These are phyloP conservation scores for Aphaenogaster floridana DNA, from an alignment of 1,140 invertebrate species.

Conservation along the genomic window DNA sequence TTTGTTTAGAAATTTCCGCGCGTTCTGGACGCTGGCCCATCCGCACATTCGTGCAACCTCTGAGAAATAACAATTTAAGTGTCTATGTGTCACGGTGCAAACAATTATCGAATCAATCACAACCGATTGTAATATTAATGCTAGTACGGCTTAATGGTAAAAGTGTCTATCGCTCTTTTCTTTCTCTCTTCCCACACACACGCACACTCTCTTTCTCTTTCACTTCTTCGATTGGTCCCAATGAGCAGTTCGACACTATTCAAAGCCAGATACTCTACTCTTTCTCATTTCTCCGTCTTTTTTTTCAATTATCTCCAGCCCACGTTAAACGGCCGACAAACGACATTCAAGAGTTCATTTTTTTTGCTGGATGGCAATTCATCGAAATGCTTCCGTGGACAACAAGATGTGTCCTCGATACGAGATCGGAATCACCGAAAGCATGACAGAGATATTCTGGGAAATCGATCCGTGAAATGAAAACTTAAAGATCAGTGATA, in stretches of 20 bases:
- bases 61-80: slow-evolving; percentile 80
- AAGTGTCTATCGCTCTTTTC: slow-evolving; percentile 63
- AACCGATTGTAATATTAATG: slow-evolving; percentile 83
- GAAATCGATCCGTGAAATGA: background rate
- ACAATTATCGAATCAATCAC: slow-evolving; percentile 86
- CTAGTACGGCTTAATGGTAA: slow-evolving; percentile 81
- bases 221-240: slow-evolving; percentile 79
- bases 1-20: background rate
- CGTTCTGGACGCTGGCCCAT: background rate
- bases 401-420: slow-evolving; percentile 78
- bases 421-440: slow-evolving; percentile 64
- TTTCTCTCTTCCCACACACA: slow-evolving; percentile 61
- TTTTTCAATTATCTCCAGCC: slow-evolving; percentile 24
- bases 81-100: slow-evolving; percentile 86
- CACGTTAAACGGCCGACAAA: slow-evolving; percentile 10
- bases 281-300: slow-evolving; percentile 14
- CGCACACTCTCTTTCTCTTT: slow-evolving; percentile 62
- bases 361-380: slow-evolving; percentile 59
- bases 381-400: slow-evolving; percentile 84
- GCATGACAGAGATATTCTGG: background rate
- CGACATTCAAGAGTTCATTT: slow-evolving; percentile 37
- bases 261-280: slow-evolving; percentile 68
- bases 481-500: background rate
- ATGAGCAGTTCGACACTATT: slow-evolving; percentile 83
- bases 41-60: slow-evolving; percentile 47